Conservation (phyloP, 2,797 vertebrate genomes). For the Siniperca scherzeri region DNA sequence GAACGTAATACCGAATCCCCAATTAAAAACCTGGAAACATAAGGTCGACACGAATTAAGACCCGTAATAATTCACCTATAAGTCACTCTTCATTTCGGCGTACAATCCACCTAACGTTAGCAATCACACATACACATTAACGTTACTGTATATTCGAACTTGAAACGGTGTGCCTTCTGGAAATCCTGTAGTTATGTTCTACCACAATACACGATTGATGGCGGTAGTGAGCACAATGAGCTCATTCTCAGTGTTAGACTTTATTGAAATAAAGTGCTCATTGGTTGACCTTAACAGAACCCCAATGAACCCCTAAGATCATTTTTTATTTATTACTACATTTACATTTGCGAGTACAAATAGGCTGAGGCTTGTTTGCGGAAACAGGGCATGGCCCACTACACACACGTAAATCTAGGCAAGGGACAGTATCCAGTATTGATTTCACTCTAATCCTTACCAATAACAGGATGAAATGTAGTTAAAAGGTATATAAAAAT, state of each 20-base stretch:
- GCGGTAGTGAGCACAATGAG: conserved; percentile 14
- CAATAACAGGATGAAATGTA: neutral
- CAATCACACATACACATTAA: neutral
- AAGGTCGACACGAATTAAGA: neutral
- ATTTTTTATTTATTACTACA: neutral
- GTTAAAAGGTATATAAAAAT: neutral
- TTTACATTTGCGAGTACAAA: neutral
- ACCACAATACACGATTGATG: conserved; percentile 20
- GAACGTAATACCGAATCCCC: too few relatives aligned
- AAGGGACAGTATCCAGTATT: neutral
- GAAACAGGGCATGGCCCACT: neutral
- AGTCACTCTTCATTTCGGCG: neutral
- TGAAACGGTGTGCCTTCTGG: neutral
- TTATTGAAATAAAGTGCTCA: neutral
- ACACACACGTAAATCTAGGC: neutral
- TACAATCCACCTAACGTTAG: rapidly evolving
- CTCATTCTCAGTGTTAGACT: neutral
- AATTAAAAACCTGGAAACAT: neutral
- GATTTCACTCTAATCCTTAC: neutral
- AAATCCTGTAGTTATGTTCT: neutral
- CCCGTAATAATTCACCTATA: neutral
- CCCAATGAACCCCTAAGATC: too few relatives aligned
- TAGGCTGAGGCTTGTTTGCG: neutral
- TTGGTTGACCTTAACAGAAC: neutral
- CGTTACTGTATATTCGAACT: neutral